A percentile compares a stretch with the other conserved stretches of the same genome.
phyloP scores from a whole-genome alignment of 2,888 invertebrate species.

The Tetragnatha montana region DNA sequence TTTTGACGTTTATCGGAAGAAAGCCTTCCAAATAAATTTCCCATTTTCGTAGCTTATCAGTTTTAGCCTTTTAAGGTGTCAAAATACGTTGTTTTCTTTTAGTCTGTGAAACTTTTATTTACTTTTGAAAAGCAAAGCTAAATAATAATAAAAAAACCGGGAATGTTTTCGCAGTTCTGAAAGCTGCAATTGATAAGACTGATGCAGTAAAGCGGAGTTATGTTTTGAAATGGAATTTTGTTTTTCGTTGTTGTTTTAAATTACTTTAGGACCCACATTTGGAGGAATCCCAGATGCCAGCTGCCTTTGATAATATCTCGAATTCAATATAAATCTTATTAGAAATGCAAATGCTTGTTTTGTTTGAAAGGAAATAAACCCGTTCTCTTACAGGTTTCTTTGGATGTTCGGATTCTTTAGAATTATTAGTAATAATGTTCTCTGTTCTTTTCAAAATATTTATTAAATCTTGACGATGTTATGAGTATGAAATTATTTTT shows the following conservation, averaged over 20 bases:
- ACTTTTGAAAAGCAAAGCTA: background rate
- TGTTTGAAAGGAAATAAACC: too few relatives aligned
- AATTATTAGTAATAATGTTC: too few relatives aligned
- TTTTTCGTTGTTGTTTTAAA: background rate
- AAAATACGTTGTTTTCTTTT: slow-evolving; percentile 50
- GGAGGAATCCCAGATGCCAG: background rate
- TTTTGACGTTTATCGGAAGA: slow-evolving; percentile 66
- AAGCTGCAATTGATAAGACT: slow-evolving; percentile 39
- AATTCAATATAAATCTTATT: background rate
- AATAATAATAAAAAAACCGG: background rate
- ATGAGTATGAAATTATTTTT: too few relatives aligned
- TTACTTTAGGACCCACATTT: background rate
- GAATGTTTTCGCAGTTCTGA: slow-evolving; percentile 27
- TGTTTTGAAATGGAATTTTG: background rate
- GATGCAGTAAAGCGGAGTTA: slow-evolving; percentile 4
- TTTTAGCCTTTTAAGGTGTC: slow-evolving; percentile 60
- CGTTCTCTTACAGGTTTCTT: too few relatives aligned
- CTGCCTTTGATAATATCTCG: background rate
- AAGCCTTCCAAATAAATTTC: slow-evolving; percentile 59
- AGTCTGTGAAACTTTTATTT: background rate
- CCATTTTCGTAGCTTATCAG: slow-evolving; percentile 64
- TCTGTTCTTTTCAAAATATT: too few relatives aligned
- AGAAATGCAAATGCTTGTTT: background rate
- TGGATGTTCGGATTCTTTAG: too few relatives aligned
- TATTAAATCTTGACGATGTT: too few relatives aligned